These are phyloP conservation scores for Ectemnius cavifrons DNA, from an alignment of 2,888 invertebrate genomes.

Conservation along the genomic window DNA sequence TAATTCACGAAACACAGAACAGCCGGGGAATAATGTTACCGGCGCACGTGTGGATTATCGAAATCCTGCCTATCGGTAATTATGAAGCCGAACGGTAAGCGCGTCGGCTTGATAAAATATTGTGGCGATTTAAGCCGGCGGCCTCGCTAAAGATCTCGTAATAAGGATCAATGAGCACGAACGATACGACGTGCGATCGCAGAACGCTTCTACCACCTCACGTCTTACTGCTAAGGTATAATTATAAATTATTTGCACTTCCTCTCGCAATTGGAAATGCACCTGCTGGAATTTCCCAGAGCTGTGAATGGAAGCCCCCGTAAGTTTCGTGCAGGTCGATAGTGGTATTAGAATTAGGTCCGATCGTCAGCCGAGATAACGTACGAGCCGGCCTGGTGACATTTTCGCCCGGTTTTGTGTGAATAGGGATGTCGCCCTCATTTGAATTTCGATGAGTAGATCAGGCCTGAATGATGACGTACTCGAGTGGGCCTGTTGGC, in stretches of 20 bases:
- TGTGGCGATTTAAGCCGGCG: conserved; percentile 59
- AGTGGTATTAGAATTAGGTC: conserved; percentile 8
- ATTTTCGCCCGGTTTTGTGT: conserved; percentile 48
- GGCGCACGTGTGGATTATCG: conserved; percentile 37
- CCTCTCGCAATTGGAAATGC: background rate
- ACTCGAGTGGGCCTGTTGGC: conserved; percentile 43
- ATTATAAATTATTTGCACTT: conserved; percentile 26
- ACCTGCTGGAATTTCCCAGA: background rate
- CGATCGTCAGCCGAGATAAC: conserved; percentile 17
- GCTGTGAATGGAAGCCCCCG: background rate
- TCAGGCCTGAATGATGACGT: conserved; percentile 39
- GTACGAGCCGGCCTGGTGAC: conserved; percentile 40
- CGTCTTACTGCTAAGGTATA: conserved; percentile 24
- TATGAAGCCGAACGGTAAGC: conserved; percentile 37
- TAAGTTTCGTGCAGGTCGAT: background rate
- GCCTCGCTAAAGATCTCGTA: conserved; percentile 65
- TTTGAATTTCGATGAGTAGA: conserved; percentile 57
- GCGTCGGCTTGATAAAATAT: conserved; percentile 61
- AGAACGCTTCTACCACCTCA: conserved; percentile 26
- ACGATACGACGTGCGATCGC: conserved; percentile 40
- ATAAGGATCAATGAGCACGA: conserved; percentile 63
- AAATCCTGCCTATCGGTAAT: conserved; percentile 50
- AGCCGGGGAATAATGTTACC: conserved; percentile 45
- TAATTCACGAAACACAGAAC: conserved; percentile 53
- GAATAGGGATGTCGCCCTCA: conserved; percentile 48